Conservation (phyloP, 1,140 invertebrate species). For the Polypedilum vanderplanki region DNA sequence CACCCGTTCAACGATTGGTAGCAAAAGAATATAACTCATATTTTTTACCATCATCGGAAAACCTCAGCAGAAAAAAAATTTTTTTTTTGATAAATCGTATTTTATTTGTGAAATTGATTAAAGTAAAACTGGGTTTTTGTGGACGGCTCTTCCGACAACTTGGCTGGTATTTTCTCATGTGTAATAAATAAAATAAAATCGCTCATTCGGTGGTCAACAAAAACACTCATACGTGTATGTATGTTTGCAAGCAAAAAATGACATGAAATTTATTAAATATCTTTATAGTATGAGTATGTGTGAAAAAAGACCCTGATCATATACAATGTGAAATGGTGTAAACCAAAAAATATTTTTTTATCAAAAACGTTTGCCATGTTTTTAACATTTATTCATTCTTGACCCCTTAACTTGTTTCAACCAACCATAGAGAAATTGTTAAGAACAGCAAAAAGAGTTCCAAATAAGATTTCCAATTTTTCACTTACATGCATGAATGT, state of each 20-base stretch:
- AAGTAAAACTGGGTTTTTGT: neutral
- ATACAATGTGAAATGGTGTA: too few relatives aligned
- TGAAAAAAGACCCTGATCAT: too few relatives aligned
- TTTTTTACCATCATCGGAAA: neutral
- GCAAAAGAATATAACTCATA: neutral
- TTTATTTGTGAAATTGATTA: constrained; percentile 7
- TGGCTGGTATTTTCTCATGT: neutral
- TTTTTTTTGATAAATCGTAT: neutral
- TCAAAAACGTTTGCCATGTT: too few relatives aligned
- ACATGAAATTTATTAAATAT: too few relatives aligned
- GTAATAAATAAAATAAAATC: neutral
- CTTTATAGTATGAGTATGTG: too few relatives aligned
- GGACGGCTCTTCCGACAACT: neutral
- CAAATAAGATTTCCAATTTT: too few relatives aligned
- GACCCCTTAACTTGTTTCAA: too few relatives aligned
- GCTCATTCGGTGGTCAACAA: constrained; percentile 2
- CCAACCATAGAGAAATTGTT: too few relatives aligned
- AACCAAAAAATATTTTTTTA: too few relatives aligned
- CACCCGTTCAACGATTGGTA: neutral
- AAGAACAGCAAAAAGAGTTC: too few relatives aligned
- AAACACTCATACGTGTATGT: constrained; percentile 14
- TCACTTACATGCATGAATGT: too few relatives aligned
- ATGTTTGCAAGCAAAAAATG: neutral
- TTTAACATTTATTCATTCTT: too few relatives aligned
- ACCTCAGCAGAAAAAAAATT: neutral